phyloP scores from a whole-genome alignment of 2,888 invertebrate genomes.

The Ichneumoninae sp. region DNA sequence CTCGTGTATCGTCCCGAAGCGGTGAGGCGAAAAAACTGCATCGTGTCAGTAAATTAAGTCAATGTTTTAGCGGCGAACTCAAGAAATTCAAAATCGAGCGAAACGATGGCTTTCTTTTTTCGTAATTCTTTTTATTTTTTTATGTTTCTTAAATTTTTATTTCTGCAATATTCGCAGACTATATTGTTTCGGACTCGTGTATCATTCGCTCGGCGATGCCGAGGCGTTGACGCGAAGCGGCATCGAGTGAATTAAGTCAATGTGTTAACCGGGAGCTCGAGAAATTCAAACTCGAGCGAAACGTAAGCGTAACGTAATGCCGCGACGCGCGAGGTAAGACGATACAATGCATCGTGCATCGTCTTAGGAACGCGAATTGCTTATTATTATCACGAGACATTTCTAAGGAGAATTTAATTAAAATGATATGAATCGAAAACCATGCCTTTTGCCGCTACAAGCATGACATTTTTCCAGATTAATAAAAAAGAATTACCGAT shows the following conservation, averaged over 20 bases:
- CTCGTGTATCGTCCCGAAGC: neutral
- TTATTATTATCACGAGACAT: neutral
- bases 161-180: slow-evolving; percentile 8
- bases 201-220: neutral
- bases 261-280: neutral
- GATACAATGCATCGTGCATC: neutral
- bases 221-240: neutral
- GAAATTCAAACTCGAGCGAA: slow-evolving; percentile 37
- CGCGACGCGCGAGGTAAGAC: slow-evolving; percentile 1
- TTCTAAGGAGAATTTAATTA: neutral
- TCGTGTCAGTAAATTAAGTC: neutral
- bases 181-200: neutral
- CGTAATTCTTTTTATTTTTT: neutral
- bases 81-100: slow-evolving; percentile 18
- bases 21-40: too few species aligned
- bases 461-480: neutral
- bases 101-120: slow-evolving; percentile 19
- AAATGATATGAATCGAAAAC: neutral
- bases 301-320: slow-evolving; percentile 51
- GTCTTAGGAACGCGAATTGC: neutral
- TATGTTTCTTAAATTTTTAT: neutral
- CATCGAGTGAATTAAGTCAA: slow-evolving; percentile 3
- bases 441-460: neutral
- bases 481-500: neutral
- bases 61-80: neutral